A percentile compares a stretch with the other conserved stretches of the same genome.
Evolutionary conservation across 2,888 invertebrate genomes (phyloP).

Genomic region (Mythimna loreyi): DNA sequence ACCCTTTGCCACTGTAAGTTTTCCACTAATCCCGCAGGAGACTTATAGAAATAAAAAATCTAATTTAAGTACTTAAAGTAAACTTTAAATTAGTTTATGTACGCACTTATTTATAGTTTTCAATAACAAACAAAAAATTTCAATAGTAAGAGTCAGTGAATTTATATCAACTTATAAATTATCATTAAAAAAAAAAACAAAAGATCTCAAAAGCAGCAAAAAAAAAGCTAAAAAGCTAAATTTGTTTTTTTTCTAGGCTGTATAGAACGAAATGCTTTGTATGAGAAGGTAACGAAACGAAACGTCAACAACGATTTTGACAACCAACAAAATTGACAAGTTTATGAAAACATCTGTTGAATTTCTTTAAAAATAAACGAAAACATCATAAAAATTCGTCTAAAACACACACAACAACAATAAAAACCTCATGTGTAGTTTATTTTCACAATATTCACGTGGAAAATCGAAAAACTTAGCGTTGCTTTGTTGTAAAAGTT

Average conservation of each 20-base stretch:
- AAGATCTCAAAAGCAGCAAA: no score
- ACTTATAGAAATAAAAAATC: no score
- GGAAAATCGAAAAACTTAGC: constrained; percentile 38
- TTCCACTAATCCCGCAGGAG: no score
- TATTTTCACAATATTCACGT: constrained; percentile 36
- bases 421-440: constrained; percentile 35
- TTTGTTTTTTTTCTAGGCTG: constrained; percentile 8
- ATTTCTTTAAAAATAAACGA: constrained; percentile 64
- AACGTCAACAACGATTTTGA: constrained; percentile 54
- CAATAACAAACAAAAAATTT: no score
- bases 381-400: constrained; percentile 47
- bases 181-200: no score
- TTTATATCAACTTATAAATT: no score
- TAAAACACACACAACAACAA: constrained; percentile 42
- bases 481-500: constrained; percentile 72
- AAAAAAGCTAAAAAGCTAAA: no score
- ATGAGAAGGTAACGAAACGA: constrained; percentile 36
- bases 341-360: constrained; percentile 78
- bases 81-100: no score
- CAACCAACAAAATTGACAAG: constrained; percentile 85
- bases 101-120: no score
- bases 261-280: constrained; percentile 12
- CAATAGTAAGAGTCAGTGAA: no score
- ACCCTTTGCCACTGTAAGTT: no score
- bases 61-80: no score